A percentile compares a stretch with the other conserved stretches of the same genome.
These are phyloP conservation scores for Triplophysa siluroides DNA, from an alignment of 2,113 vertebrate species.

Conservation along the genomic window DNA sequence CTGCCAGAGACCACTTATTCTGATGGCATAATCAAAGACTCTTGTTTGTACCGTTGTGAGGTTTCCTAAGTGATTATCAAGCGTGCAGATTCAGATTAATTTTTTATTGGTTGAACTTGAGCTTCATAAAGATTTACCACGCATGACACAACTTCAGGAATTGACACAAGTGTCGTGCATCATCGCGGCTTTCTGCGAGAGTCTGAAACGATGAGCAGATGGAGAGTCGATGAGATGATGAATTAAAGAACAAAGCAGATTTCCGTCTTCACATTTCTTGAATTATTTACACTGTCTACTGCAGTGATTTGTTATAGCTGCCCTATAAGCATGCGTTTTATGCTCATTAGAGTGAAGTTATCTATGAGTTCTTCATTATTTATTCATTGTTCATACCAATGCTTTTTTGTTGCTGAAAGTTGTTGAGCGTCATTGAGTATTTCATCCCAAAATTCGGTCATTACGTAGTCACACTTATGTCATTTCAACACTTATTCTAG, in stretches of 20 bases:
- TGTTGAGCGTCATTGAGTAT: no score
- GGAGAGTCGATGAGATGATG: neutral
- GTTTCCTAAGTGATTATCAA: neutral
- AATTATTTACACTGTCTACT: constrained; percentile 46
- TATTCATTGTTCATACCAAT: no score
- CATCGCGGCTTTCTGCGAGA: neutral
- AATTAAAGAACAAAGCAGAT: constrained; percentile 8
- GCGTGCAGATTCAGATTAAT: neutral
- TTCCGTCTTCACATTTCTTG: constrained; percentile 17
- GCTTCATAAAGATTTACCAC: neutral
- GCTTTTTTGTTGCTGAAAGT: no score
- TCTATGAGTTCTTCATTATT: no score
- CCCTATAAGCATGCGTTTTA: constrained; percentile 15
- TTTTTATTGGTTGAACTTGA: neutral
- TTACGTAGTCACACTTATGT: no score
- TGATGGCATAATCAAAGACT: constrained; percentile 9
- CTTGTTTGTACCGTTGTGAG: neutral
- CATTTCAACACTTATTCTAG: no score
- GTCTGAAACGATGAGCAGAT: neutral
- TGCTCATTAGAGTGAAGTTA: no score
- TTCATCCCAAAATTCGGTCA: no score
- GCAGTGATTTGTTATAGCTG: constrained; percentile 59
- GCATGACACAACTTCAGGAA: neutral
- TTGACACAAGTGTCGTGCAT: constrained; percentile 22
- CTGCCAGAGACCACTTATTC: neutral